A percentile compares a stretch with the other conserved stretches of the same genome.
Conservation (phyloP, 2,888 invertebrate genomes). For the Chrysina gloriosa region DNA sequence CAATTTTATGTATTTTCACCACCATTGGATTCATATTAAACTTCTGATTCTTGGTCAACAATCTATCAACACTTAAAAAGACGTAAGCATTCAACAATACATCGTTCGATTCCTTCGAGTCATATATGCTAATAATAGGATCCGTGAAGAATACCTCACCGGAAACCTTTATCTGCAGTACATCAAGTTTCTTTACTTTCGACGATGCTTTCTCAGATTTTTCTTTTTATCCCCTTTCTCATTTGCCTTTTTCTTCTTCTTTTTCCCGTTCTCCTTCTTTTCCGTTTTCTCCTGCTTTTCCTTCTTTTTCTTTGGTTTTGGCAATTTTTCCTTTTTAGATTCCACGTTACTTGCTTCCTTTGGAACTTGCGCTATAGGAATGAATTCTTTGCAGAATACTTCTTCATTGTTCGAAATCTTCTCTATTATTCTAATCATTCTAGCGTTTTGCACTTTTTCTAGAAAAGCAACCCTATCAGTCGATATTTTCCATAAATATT, state of each 20-base stretch:
- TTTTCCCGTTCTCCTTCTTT: conserved; percentile 39
- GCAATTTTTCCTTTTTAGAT: conserved; percentile 12
- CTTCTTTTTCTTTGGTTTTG: conserved; percentile 30
- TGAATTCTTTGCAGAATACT: conserved; percentile 45
- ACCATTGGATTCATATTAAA: conserved; percentile 48
- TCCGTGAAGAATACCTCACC: conserved; percentile 53
- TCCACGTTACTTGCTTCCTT: not conserved
- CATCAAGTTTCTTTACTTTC: conserved; percentile 18
- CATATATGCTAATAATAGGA: conserved; percentile 46
- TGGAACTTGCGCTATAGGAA: conserved; percentile 44
- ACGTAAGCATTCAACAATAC: conserved; percentile 43
- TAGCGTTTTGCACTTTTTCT: conserved; percentile 46
- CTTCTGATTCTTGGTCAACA: conserved; percentile 49
- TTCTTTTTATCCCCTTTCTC: conserved; percentile 15
- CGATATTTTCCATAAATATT: not conserved
- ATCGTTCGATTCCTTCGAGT: conserved; percentile 40
- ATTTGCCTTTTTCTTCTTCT: conserved; percentile 40
- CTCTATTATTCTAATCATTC: conserved; percentile 46
- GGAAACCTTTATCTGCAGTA: conserved; percentile 44
- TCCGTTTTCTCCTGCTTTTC: too few relatives aligned
- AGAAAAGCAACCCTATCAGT: conserved; percentile 29
- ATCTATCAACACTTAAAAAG: conserved; percentile 44
- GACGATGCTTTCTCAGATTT: conserved; percentile 38
- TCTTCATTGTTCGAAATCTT: conserved; percentile 6
- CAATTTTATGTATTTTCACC: conserved; percentile 49